Percentiles rank a stretch among this genome's conserved stretches.
phyloP scores from a whole-genome alignment of 2,888 invertebrate species.

The Cryptocephalus moraei region DNA sequence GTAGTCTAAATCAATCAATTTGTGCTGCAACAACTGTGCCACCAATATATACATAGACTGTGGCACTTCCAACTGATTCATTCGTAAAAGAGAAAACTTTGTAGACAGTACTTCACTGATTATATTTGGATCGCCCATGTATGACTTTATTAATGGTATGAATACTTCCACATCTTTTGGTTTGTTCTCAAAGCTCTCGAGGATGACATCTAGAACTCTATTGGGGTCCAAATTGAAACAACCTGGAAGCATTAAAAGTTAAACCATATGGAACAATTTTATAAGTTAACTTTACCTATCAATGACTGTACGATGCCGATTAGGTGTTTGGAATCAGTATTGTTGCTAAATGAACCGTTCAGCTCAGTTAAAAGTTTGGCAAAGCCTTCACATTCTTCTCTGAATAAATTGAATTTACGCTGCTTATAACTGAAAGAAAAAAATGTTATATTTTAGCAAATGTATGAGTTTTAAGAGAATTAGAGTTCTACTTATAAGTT shows the following conservation, averaged over 20 bases:
- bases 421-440: constrained; percentile 87
- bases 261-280: constrained; percentile 21
- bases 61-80: constrained; percentile 60
- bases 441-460: constrained; percentile 1
- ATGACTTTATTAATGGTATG: constrained; percentile 75
- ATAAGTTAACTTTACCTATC: constrained; percentile 54
- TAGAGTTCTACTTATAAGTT: too few species aligned
- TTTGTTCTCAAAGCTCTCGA: constrained; percentile 91
- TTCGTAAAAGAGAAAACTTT: constrained; percentile 66
- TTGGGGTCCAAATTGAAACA: constrained; percentile 99
- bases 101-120: constrained; percentile 93
- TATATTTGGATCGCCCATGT: constrained; percentile 79
- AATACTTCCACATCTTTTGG: constrained; percentile 71
- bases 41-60: constrained; percentile 80
- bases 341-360: constrained; percentile 66
- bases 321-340: constrained; percentile 55
- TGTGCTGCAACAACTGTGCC: constrained; percentile 80
- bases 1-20: constrained; percentile 74
- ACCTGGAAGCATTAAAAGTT: constrained; percentile 45
- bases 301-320: constrained; percentile 87
- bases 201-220: constrained; percentile 87
- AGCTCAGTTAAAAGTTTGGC: constrained; percentile 92
- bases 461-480: background rate
- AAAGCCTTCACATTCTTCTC: constrained; percentile 99
- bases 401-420: constrained; percentile 94